Base-by-base conservation (phyloP, 2,113 vertebrate genomes). In the Pomatostomus ruficeps region DNA sequence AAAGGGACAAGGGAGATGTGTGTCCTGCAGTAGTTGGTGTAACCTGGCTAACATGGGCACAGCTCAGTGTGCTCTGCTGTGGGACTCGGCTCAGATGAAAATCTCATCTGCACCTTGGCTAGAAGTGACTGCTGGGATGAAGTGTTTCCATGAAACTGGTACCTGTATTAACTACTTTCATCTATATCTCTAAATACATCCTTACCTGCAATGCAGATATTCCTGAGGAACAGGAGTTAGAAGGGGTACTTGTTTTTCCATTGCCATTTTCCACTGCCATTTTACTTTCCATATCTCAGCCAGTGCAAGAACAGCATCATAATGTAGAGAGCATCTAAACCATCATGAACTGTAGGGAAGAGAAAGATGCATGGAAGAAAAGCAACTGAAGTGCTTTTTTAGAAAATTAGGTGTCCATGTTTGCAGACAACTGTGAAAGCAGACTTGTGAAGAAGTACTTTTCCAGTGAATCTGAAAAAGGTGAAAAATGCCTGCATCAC, bases 21-120 rank as follows among this genome's bases (percentile, higher is more conserved):
- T 58, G 17, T 26, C 11, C 24, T 42, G 28, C 35, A 76, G 46
- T 33, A 40, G n/a, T 6, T 40, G 2, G 3, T n/a, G 31, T 58
- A 52, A 76, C 43, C 17, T 28, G n/a, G 17, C 31, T 62, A 42
- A 42, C 0, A 5, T 0, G 2, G 61, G 12, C 21, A 62, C 2
- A 2, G 38, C 11, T 66, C 31, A 33, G 38, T 4, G 9, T 0
- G 4, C 22, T 31, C 46, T 8, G n/a, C 0, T 1, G n/a, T 28
- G 68, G 45, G 54, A 48, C 35, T n/a, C 31, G 79, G 33, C 38
- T 81, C 25, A 31, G 35, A 40, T 54, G 54, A 38, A 71, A 87
- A 74, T 48, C 33, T 77, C 65, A 31, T 15, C 62, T 70, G 35
- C 35, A 54, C n/a, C 10, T 42, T 43, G 46, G 15, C 24, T 54